phyloP scores from a whole-genome alignment of 2,797 vertebrate species.

The Gymnopithys bicolor region DNA sequence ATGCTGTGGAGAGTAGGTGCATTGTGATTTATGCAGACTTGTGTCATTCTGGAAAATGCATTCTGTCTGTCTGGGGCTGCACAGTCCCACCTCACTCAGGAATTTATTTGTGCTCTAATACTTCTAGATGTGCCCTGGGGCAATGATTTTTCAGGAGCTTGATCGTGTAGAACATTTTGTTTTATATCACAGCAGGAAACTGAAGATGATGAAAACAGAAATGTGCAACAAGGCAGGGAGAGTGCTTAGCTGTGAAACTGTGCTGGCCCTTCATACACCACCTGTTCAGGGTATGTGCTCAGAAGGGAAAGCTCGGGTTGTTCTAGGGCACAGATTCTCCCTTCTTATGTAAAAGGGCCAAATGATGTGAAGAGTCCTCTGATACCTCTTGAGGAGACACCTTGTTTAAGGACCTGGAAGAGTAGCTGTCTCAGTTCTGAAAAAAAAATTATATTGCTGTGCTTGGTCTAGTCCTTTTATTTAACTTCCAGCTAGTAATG shows the following conservation, averaged over 20 bases:
- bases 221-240: neutral
- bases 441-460: fast-evolving
- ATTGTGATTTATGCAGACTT: neutral
- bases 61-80: neutral
- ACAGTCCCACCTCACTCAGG: neutral
- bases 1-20: neutral
- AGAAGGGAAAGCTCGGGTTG: neutral
- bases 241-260: neutral
- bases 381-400: neutral
- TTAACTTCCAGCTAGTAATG: neutral
- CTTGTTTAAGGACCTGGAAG: neutral
- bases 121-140: neutral
- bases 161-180: neutral
- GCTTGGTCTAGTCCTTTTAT: neutral
- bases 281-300: neutral
- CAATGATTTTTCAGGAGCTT: neutral
- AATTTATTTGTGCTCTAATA: neutral
- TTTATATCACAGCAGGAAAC: neutral
- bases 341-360: neutral
- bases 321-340: neutral
- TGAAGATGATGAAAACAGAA: neutral
- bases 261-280: neutral
- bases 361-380: neutral
- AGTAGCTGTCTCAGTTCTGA: neutral
- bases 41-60: neutral